Conservation (phyloP, 2,888 invertebrate species). For the Drosophila subquinaria region DNA sequence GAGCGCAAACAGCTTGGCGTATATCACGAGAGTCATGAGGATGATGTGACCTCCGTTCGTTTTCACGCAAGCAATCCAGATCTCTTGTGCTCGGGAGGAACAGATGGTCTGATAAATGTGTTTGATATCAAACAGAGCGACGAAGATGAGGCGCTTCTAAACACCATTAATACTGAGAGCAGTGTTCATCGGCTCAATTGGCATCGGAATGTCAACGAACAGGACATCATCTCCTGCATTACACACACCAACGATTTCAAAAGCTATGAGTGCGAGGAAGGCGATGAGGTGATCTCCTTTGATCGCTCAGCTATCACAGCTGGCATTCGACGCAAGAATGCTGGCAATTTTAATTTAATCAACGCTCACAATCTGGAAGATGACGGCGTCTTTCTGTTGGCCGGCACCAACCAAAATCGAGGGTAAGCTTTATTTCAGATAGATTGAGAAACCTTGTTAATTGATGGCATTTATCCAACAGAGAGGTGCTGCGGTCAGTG, state of each 20-base stretch:
- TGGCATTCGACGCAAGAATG: conserved; percentile 87
- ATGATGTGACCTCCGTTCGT: conserved; percentile 91
- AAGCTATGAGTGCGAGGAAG: conserved; percentile 89
- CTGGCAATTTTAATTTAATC: conserved; percentile 89
- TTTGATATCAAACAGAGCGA: conserved; percentile 90
- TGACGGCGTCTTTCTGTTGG: conserved; percentile 87
- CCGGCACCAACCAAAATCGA: conserved; percentile 88
- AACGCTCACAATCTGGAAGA: conserved; percentile 86
- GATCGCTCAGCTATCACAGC: conserved; percentile 87
- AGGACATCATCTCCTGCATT: conserved; percentile 88
- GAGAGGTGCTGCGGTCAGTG: conserved; percentile 86
- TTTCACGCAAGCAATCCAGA: conserved; percentile 90
- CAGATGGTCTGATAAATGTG: conserved; percentile 94
- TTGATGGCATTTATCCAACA: conserved; percentile 11
- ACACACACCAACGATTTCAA: conserved; percentile 91
- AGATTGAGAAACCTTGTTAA: accelerated
- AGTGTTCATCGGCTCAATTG: conserved; percentile 90
- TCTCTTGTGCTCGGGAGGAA: conserved; percentile 90
- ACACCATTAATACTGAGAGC: conserved; percentile 92
- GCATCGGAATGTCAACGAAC: conserved; percentile 84
- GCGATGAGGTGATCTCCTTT: conserved; percentile 87
- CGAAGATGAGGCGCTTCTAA: conserved; percentile 93
- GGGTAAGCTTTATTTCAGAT: conserved; percentile 85
- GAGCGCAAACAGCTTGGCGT: conserved; percentile 89
- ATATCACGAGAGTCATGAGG: conserved; percentile 93